These are phyloP conservation scores for Rallus limicola DNA, from an alignment of 2,113 vertebrate species.

Conservation along the genomic window DNA sequence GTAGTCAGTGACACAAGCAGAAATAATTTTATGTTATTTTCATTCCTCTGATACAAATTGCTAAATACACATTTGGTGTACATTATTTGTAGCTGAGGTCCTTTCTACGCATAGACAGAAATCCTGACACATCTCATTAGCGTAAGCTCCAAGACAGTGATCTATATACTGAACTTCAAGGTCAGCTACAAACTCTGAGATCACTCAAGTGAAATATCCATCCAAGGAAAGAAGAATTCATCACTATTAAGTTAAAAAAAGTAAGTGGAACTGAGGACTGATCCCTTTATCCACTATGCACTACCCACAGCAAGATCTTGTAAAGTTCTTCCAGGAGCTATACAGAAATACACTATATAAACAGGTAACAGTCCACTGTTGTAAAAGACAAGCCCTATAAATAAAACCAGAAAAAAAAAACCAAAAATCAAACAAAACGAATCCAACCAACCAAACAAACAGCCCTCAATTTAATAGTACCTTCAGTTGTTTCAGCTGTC, in stretches of 20 bases:
- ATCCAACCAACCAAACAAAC: too few relatives aligned
- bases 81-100: not conserved
- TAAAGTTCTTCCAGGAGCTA: not conserved
- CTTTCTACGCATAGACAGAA: not conserved
- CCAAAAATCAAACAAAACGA: too few relatives aligned
- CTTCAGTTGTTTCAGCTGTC: not conserved
- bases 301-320: not conserved
- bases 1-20: not conserved
- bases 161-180: not conserved
- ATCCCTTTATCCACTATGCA: not conserved
- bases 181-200: slow-evolving; percentile 1
- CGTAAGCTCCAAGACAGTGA: not conserved
- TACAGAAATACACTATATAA: too few relatives aligned
- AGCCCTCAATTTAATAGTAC: not conserved
- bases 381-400: not conserved
- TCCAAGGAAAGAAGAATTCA: not conserved
- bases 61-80: not conserved
- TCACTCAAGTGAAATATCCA: slow-evolving; percentile 16
- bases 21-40: not conserved
- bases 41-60: not conserved
- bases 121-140: slow-evolving; percentile 1
- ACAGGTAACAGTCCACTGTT: too few relatives aligned
- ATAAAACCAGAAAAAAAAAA: not conserved
- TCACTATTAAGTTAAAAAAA: not conserved
- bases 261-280: not conserved